Evolutionary conservation across 2,113 vertebrate species (phyloP).

Genomic region (Urocitellus parryii): DNA sequence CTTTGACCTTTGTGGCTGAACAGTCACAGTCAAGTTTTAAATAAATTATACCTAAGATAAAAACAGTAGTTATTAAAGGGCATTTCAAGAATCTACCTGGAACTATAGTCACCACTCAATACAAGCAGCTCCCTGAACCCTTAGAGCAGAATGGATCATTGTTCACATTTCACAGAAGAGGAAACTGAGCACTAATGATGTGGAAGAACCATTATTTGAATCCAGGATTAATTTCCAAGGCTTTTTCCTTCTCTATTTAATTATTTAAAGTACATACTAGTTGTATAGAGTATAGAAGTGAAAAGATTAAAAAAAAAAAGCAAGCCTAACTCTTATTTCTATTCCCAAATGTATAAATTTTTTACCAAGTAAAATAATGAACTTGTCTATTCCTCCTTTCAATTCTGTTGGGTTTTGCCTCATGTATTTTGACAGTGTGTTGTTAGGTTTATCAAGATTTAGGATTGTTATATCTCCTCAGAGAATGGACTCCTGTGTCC

Average conservation of each 20-base stretch:
- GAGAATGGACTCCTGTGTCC: background rate
- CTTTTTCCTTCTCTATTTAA: background rate
- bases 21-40: background rate
- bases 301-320: background rate
- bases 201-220: background rate
- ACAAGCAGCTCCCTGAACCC: background rate
- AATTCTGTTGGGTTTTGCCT: background rate
- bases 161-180: background rate
- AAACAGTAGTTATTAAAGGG: background rate
- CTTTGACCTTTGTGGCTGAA: background rate
- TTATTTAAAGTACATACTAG: background rate
- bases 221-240: background rate
- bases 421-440: background rate
- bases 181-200: background rate
- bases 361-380: background rate
- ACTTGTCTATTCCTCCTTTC: background rate
- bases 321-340: background rate
- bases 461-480: background rate
- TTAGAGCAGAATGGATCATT: background rate
- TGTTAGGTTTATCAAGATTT: background rate
- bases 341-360: background rate
- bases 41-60: background rate
- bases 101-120: background rate
- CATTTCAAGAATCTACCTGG: background rate
- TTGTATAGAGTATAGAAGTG: background rate